These are phyloP conservation scores for Carollia perspicillata DNA, from an alignment of 2,113 vertebrate genomes.

Conservation along the genomic window DNA sequence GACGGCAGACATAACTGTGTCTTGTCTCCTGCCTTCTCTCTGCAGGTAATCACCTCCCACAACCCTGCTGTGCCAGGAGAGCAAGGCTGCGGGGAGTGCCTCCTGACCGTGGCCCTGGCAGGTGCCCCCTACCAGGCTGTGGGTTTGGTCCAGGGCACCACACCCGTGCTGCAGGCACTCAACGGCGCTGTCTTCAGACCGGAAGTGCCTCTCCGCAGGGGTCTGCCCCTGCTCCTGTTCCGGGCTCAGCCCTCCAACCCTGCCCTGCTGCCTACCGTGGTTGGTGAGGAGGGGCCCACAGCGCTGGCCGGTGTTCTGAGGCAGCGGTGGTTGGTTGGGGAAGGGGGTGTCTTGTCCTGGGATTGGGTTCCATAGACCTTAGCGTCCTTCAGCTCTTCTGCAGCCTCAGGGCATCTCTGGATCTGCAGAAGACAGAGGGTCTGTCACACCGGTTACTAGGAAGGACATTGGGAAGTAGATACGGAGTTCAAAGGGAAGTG, in stretches of 20 bases:
- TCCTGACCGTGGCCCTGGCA: conserved; percentile 75
- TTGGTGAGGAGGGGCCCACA: conserved; percentile 81
- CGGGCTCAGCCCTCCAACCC: conserved; percentile 76
- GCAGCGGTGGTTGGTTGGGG: neutral
- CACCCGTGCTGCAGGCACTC: conserved; percentile 85
- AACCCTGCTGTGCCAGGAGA: neutral
- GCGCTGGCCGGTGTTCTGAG: neutral
- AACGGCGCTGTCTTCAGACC: conserved; percentile 87
- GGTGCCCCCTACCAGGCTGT: conserved; percentile 78
- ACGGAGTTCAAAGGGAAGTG: neutral
- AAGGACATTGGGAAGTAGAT: too few species aligned
- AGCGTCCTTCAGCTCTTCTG: neutral
- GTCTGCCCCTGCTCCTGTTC: conserved; percentile 88
- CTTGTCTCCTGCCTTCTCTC: accelerated
- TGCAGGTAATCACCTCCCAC: conserved; percentile 77
- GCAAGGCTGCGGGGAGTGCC: neutral
- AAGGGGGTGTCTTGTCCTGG: neutral
- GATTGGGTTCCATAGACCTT: neutral
- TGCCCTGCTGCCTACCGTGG: conserved; percentile 80
- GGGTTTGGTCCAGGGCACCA: conserved; percentile 87
- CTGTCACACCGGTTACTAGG: neutral
- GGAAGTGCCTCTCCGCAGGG: conserved; percentile 79
- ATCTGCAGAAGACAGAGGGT: neutral
- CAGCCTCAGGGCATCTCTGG: neutral
- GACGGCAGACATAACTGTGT: accelerated